Percentiles rank a stretch among this genome's conserved stretches.
Evolutionary conservation across 1,140 invertebrate species (phyloP).

Genomic region (Kradibia gibbosae): DNA sequence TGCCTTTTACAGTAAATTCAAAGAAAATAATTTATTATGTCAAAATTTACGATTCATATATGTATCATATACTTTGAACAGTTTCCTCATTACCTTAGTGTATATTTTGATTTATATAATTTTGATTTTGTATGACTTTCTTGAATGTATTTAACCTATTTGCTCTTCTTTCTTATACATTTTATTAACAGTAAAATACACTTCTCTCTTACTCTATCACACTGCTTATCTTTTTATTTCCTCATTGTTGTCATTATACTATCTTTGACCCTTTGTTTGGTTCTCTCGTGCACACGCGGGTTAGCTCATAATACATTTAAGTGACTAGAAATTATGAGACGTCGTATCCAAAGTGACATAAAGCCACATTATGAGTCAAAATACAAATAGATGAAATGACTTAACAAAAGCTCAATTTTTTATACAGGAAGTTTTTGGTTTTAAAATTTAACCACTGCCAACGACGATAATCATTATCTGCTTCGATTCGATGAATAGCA

Average conservation of each 20-base stretch:
- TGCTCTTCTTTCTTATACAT: neutral
- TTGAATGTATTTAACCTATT: neutral
- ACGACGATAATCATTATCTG: neutral
- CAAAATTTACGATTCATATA: no score
- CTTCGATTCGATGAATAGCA: neutral
- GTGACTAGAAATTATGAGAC: slow-evolving; percentile 36
- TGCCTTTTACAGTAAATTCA: no score
- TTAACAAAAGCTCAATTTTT: neutral
- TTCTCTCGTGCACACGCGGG: slow-evolving; percentile 51
- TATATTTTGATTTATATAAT: no score
- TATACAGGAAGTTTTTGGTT: neutral
- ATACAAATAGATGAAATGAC: neutral
- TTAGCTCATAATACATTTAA: slow-evolving; percentile 31
- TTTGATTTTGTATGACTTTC: no score
- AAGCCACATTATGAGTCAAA: neutral
- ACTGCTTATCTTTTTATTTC: neutral
- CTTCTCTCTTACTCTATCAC: slow-evolving; percentile 1
- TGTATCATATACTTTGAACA: no score
- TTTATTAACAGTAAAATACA: no score
- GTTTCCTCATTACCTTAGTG: no score
- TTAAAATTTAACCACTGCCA: slow-evolving; percentile 3
- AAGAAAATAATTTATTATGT: no score
- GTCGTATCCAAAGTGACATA: slow-evolving; percentile 27
- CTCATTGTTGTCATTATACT: neutral
- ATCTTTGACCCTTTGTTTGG: neutral